phyloP scores from a whole-genome alignment of 2,888 invertebrate species.

The Acleris literana region DNA sequence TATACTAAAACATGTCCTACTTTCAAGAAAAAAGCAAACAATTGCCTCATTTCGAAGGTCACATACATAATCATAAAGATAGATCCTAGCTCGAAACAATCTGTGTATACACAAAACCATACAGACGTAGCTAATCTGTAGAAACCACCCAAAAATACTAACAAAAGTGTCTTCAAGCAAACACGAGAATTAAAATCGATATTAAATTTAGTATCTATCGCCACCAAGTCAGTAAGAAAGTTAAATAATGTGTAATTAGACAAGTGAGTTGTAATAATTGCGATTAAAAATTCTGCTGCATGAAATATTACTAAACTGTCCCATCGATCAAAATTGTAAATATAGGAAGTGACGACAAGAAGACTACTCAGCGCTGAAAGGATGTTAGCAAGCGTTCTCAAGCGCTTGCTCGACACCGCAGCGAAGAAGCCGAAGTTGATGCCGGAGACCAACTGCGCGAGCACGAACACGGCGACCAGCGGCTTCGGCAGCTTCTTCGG shows the following conservation, averaged over 20 bases:
- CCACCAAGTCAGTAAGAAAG: background rate
- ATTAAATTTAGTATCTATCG: background rate
- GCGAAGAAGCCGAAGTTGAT: background rate
- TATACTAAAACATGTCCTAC: too few species aligned
- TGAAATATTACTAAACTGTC: background rate
- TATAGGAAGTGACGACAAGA: background rate
- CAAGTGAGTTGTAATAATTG: background rate
- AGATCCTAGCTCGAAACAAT: background rate
- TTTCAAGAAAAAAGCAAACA: too few species aligned
- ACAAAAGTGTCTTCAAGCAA: background rate
- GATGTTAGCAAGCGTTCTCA: background rate
- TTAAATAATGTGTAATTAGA: background rate
- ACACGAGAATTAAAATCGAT: background rate
- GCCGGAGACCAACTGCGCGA: background rate
- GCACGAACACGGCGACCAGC: background rate
- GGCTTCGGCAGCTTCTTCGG: background rate
- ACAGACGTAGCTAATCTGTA: background rate
- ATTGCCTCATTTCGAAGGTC: too few species aligned
- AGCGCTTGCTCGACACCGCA: background rate
- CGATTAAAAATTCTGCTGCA: background rate
- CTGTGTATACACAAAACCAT: background rate
- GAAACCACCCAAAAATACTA: background rate
- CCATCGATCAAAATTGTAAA: background rate
- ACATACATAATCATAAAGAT: background rate
- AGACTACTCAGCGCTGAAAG: background rate